phyloP scores from a whole-genome alignment of 1,140 invertebrate species.

The Tetramorium alpestre region DNA sequence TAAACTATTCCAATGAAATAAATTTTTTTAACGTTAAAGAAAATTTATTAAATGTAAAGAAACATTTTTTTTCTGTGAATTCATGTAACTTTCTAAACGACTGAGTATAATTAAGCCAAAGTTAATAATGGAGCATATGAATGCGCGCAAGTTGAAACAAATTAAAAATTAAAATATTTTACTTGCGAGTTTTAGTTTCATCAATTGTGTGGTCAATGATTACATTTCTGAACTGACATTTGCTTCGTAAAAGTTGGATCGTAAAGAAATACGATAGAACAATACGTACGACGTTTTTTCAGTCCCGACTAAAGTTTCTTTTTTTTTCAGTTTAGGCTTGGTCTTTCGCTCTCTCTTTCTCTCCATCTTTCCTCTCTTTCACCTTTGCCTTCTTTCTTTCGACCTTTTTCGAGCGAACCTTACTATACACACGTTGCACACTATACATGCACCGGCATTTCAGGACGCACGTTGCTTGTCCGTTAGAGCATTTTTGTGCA shows the following conservation, averaged over 20 bases:
- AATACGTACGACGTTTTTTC: background rate
- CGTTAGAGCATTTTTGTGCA: conserved; percentile 52
- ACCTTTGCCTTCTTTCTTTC: background rate
- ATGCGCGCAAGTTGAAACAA: background rate
- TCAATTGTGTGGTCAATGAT: background rate
- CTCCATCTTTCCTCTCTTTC: background rate
- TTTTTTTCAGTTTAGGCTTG: background rate
- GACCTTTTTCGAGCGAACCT: conserved; percentile 27
- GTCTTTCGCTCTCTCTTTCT: background rate
- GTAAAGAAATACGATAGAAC: background rate
- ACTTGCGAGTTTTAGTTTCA: background rate
- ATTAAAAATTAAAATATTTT: background rate
- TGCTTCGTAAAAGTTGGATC: background rate
- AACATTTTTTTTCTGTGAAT: no score
- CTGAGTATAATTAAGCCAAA: background rate
- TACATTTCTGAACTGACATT: background rate
- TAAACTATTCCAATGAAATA: no score
- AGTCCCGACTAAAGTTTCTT: background rate
- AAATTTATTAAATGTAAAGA: no score
- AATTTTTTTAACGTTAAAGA: no score
- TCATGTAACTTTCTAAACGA: background rate
- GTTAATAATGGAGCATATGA: background rate
- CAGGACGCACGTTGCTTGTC: conserved; percentile 41
- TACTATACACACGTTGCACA: background rate
- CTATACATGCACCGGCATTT: conserved; percentile 40